Conservation (phyloP, 2,797 vertebrate species). For the Phylloscopus collybita region DNA sequence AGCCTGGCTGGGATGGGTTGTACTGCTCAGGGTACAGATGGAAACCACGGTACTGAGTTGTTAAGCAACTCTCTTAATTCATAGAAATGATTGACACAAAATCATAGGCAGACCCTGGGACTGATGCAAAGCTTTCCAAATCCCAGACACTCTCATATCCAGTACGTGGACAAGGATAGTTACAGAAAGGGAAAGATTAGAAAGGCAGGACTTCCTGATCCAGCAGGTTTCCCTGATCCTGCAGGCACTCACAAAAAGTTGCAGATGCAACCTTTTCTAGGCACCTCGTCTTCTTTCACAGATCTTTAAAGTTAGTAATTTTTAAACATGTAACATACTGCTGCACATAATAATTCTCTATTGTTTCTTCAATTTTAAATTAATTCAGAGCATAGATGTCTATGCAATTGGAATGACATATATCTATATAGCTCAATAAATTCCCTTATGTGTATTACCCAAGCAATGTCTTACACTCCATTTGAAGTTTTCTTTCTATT, state of each 20-base stretch:
- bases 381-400: not conserved
- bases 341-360: not conserved
- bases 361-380: not conserved
- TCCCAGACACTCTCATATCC: not conserved
- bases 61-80: not conserved
- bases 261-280: not conserved
- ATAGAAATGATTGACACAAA: not conserved
- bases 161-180: not conserved
- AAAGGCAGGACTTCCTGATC: not conserved
- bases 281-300: not conserved
- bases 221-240: not conserved
- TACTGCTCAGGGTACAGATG: not conserved
- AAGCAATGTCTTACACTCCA: not conserved
- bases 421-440: not conserved
- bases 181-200: not conserved
- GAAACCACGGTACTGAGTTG: accelerated
- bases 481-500: not conserved
- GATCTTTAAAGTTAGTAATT: not conserved
- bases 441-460: not conserved
- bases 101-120: not conserved
- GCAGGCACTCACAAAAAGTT: not conserved
- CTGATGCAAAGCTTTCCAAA: not conserved
- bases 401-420: not conserved
- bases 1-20: not conserved
- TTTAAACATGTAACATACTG: not conserved